phyloP scores from a whole-genome alignment of 2,113 vertebrate genomes.

The Nanorana parkeri region DNA sequence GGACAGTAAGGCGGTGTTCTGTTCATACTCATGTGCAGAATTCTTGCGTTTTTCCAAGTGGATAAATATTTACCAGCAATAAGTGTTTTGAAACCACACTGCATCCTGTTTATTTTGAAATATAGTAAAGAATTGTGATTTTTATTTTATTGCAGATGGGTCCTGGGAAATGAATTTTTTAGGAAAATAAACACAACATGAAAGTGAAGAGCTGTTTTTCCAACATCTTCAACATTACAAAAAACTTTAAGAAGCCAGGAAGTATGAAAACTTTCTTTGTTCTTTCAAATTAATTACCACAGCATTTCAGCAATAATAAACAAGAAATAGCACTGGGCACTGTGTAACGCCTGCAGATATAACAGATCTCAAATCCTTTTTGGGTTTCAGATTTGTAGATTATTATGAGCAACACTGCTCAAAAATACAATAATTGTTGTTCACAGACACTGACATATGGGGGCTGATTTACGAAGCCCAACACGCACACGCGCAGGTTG shows the following conservation, averaged over 20 bases:
- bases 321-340: not conserved
- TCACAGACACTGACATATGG: no score
- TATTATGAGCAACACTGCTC: no score
- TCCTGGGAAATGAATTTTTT: conserved; percentile 13
- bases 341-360: not conserved
- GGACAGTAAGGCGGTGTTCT: no score
- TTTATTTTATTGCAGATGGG: conserved; percentile 9
- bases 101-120: conserved; percentile 17
- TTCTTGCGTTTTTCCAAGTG: not conserved
- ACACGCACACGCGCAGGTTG: no score
- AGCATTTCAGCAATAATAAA: conserved; percentile 19
- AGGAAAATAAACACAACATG: conserved; percentile 29
- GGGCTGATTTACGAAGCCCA: no score
- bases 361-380: not conserved
- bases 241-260: conserved; percentile 28
- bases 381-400: no score
- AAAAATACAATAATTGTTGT: no score
- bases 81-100: not conserved
- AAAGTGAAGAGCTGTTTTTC: conserved; percentile 19
- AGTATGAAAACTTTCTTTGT: conserved; percentile 22
- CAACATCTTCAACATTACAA: conserved; percentile 20
- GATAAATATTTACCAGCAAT: conserved; percentile 1
- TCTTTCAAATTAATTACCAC: not conserved
- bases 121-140: not conserved
- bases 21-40: no score